A percentile compares a stretch with the other conserved stretches of the same genome.
These are phyloP conservation scores for Trachops cirrhosus DNA, from an alignment of 2,797 vertebrate species.

Conservation along the genomic window DNA sequence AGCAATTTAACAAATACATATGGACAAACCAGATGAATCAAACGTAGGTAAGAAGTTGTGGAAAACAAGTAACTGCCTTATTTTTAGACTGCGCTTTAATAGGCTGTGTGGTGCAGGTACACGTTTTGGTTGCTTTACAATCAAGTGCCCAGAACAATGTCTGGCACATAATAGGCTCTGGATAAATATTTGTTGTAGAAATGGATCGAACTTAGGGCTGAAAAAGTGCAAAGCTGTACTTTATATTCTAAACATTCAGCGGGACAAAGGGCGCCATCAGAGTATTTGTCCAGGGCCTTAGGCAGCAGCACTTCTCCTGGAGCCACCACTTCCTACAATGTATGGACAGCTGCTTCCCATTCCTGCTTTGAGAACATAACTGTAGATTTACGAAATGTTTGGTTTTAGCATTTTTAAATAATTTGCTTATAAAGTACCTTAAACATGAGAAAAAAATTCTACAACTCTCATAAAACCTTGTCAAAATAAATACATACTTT, in stretches of 20 bases:
- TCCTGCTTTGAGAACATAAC: background rate
- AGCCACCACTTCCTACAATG: background rate
- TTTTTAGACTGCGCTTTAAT: background rate
- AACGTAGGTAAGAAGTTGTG: background rate
- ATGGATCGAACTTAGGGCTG: background rate
- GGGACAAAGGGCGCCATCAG: background rate
- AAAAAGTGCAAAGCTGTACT: slow-evolving; percentile 1
- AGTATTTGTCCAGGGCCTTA: background rate
- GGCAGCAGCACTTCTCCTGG: background rate
- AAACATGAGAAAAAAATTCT: background rate
- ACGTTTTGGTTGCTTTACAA: background rate
- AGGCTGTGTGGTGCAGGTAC: background rate
- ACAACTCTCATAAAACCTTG: background rate
- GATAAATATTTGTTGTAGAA: background rate
- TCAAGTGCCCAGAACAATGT: background rate
- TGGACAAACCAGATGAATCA: background rate
- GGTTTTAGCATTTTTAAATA: background rate
- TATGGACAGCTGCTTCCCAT: background rate
- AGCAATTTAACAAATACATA: slow-evolving; percentile 8
- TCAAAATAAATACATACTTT: slow-evolving; percentile 36
- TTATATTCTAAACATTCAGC: background rate
- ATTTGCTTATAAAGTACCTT: slow-evolving; percentile 28
- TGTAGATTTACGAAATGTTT: slow-evolving; percentile 10
- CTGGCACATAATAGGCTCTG: background rate
- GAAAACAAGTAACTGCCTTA: slow-evolving; percentile 23